Evolutionary conservation across 1,140 invertebrate species (phyloP).

Genomic region (Tyrophagus putrescentiae): DNA sequence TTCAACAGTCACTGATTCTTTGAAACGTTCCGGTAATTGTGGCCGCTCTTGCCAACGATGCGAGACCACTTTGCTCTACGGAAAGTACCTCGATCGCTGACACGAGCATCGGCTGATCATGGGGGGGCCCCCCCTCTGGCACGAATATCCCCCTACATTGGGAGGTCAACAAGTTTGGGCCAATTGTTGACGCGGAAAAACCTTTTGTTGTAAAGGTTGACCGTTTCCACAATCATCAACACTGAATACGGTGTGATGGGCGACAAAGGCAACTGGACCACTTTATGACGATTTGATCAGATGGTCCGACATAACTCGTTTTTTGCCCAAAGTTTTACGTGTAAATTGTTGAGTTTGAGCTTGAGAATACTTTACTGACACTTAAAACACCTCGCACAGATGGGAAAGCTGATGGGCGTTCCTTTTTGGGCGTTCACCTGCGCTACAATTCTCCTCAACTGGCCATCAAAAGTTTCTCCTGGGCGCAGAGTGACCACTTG

Average conservation of each 20-base stretch:
- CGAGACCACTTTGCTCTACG: slow-evolving; percentile 48
- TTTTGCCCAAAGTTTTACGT: slow-evolving; percentile 28
- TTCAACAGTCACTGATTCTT: slow-evolving; percentile 48
- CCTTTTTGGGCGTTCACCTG: slow-evolving; percentile 67
- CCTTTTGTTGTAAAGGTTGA: background rate
- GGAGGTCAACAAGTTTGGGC: slow-evolving; percentile 44
- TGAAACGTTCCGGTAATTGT: slow-evolving; percentile 50
- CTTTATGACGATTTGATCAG: slow-evolving; percentile 52
- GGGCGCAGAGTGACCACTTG: slow-evolving; percentile 33
- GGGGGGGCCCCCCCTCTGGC: slow-evolving; percentile 56
- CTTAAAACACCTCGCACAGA: too few relatives aligned
- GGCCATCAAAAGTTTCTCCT: slow-evolving; percentile 41
- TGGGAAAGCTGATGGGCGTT: slow-evolving; percentile 65
- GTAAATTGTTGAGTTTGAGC: slow-evolving; percentile 4
- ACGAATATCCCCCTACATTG: slow-evolving; percentile 67
- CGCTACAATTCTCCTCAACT: slow-evolving; percentile 42
- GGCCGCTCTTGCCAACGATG: slow-evolving; percentile 51
- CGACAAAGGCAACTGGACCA: slow-evolving; percentile 59
- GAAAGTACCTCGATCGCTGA: slow-evolving; percentile 40
- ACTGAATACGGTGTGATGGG: slow-evolving; percentile 73
- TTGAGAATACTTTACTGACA: too few relatives aligned
- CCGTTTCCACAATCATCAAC: slow-evolving; percentile 59
- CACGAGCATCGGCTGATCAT: slow-evolving; percentile 43
- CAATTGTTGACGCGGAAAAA: slow-evolving; percentile 41
- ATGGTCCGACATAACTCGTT: slow-evolving; percentile 40